A percentile compares a stretch with the other conserved stretches of the same genome.
Evolutionary conservation across 2,797 vertebrate species (phyloP).

Genomic region (Dendrocincla fuliginosa): DNA sequence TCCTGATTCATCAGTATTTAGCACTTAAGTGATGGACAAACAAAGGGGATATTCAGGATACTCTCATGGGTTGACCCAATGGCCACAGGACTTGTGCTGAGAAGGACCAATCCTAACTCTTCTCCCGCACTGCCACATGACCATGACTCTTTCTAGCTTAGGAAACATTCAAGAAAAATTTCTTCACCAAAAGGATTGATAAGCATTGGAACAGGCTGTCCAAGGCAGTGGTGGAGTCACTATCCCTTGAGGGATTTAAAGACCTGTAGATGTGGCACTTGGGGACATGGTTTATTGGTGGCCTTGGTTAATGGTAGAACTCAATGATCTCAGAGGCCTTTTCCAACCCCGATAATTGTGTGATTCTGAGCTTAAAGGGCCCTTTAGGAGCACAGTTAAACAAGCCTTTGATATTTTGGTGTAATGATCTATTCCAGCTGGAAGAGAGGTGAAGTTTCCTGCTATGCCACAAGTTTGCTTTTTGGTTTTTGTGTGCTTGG

Average conservation of each 20-base stretch:
- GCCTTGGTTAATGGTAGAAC: not conserved
- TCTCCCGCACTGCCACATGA: not conserved
- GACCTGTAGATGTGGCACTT: not conserved
- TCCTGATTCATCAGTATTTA: not conserved
- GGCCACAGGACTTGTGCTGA: not conserved
- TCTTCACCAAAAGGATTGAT: not conserved
- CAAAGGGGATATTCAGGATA: not conserved
- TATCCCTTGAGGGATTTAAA: not conserved
- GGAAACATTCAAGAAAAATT: not conserved
- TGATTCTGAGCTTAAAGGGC: not conserved
- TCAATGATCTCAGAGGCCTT: not conserved
- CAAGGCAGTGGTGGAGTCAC: not conserved
- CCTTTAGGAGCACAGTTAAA: not conserved
- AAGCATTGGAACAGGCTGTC: not conserved
- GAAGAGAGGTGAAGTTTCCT: not conserved
- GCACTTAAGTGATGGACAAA: not conserved
- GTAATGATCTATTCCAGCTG: not conserved
- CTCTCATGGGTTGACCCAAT: not conserved
- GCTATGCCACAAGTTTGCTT: not conserved
- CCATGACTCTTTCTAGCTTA: not conserved
- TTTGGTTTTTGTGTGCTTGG: not conserved
- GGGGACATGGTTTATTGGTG: not conserved
- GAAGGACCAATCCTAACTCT: not conserved
- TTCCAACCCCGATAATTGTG: not conserved
- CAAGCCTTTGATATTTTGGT: not conserved